phyloP scores from a whole-genome alignment of 2,888 invertebrate species.

The Hololepta plana region DNA sequence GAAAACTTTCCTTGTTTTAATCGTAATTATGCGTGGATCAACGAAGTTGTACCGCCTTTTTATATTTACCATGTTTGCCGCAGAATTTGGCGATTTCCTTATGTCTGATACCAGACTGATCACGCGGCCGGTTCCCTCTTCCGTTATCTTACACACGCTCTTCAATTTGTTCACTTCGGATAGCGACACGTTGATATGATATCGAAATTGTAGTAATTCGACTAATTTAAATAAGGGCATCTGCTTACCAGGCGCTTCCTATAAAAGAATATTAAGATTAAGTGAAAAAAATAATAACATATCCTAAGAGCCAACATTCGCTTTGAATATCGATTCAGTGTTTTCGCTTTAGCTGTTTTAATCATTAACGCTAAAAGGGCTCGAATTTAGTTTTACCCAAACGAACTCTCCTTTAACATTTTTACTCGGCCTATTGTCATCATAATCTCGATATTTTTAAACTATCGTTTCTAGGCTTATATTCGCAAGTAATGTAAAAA shows the following conservation, averaged over 20 bases:
- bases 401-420: constrained; percentile 10
- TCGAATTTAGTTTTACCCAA: constrained; percentile 5
- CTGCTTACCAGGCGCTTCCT: constrained; percentile 55
- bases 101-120: constrained; percentile 43
- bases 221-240: constrained; percentile 68
- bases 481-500: no score
- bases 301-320: not conserved
- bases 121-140: constrained; percentile 49
- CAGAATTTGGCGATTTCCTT: constrained; percentile 35
- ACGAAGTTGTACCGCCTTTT: no score
- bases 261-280: constrained; percentile 7
- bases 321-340: not conserved
- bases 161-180: constrained; percentile 55
- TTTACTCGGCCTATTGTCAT: constrained; percentile 15
- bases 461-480: no score
- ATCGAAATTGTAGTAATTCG: constrained; percentile 66
- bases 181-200: constrained; percentile 54
- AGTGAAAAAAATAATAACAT: constrained; percentile 4
- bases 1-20: no score
- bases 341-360: no score
- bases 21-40: no score
- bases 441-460: constrained; percentile 8
- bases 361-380: no score
- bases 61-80: constrained; percentile 16
- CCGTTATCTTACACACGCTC: constrained; percentile 60